Conservation (phyloP, 2,113 vertebrate genomes). For the Hippocampus barbouri region DNA sequence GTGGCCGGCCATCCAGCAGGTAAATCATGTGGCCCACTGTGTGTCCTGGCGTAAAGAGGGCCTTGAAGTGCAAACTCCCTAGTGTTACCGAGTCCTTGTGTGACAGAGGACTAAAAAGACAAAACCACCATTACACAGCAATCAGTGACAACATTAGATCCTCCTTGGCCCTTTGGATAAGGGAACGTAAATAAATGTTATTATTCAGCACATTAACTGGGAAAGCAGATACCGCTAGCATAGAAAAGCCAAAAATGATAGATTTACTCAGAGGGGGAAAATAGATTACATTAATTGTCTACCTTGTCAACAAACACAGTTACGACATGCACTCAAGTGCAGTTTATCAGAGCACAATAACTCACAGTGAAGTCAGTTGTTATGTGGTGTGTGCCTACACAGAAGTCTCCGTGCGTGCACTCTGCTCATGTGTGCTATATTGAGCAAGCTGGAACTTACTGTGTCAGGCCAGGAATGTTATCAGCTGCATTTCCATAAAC, state of each 20-base stretch:
- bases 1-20: slow-evolving; percentile 79
- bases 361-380: slow-evolving; percentile 39
- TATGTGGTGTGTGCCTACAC: background rate
- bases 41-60: slow-evolving; percentile 89
- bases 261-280: background rate
- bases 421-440: background rate
- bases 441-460: slow-evolving; percentile 74
- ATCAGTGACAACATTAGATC: background rate
- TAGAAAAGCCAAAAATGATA: background rate
- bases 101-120: slow-evolving; percentile 75
- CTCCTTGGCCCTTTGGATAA: background rate
- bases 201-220: background rate
- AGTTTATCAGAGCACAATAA: slow-evolving; percentile 21
- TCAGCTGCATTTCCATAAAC: slow-evolving; percentile 88
- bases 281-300: background rate
- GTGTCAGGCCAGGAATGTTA: slow-evolving; percentile 88
- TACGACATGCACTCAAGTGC: background rate
- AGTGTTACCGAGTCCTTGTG: slow-evolving; percentile 83
- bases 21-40: slow-evolving; percentile 95
- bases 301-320: background rate
- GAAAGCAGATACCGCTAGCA: background rate
- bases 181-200: background rate
- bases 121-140: background rate
- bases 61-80: slow-evolving; percentile 83
- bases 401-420: background rate